These are phyloP conservation scores for Nycticorax nycticorax DNA, from an alignment of 2,113 vertebrate species.

Conservation along the genomic window DNA sequence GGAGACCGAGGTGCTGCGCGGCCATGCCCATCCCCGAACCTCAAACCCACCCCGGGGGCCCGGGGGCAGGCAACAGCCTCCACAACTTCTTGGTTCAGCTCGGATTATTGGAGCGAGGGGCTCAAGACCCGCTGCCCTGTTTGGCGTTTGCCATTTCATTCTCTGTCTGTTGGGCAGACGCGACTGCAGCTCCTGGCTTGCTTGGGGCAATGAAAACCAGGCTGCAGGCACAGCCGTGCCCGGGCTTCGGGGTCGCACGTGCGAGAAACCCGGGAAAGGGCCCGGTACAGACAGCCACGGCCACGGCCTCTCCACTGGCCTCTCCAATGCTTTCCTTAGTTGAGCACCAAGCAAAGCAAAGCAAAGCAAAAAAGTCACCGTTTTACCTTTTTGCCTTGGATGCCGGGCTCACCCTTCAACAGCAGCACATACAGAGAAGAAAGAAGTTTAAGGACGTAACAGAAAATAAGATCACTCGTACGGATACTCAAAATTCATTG, in stretches of 20 bases:
- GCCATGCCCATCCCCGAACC: not conserved
- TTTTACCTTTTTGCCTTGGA: slow-evolving; percentile 70
- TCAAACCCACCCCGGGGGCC: not conserved
- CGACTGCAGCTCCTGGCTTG: not conserved
- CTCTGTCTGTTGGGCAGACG: not conserved
- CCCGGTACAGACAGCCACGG: rapidly evolving
- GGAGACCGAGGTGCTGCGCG: rapidly evolving
- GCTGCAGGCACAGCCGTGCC: not conserved
- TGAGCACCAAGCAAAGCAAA: not conserved
- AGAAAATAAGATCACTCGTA: not conserved
- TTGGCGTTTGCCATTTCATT: not conserved
- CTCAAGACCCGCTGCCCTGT: not conserved
- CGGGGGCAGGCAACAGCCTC: not conserved
- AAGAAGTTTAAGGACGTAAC: not conserved
- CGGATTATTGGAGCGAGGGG: not conserved
- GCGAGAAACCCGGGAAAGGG: not conserved
- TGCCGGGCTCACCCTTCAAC: slow-evolving; percentile 65
- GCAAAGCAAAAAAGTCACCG: not conserved
- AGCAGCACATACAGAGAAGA: not conserved
- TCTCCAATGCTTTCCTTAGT: not conserved
- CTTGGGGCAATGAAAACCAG: not conserved
- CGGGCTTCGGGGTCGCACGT: rapidly evolving
- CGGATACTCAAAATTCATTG: not conserved
- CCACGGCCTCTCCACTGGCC: rapidly evolving
- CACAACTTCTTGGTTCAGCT: not conserved